Conservation (phyloP, 1,140 invertebrate genomes). For the Apolygus lucorum region DNA sequence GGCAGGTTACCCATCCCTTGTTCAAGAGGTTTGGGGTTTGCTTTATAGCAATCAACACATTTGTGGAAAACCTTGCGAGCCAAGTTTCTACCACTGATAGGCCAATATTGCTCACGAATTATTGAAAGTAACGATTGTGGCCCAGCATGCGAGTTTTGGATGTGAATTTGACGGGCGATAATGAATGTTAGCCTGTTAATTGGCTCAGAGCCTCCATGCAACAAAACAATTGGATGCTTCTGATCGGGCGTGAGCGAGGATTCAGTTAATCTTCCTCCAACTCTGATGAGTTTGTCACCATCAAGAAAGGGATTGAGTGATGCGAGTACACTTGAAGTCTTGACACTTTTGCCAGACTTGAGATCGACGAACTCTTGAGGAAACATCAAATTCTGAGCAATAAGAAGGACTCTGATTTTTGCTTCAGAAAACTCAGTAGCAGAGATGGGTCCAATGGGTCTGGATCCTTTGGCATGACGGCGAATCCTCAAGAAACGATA, state of each 20-base stretch:
- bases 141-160: conserved; percentile 36
- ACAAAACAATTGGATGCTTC: conserved; percentile 40
- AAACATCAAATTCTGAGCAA: neutral
- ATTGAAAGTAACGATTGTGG: conserved; percentile 22
- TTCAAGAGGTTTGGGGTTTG: conserved; percentile 8
- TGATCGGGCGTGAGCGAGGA: conserved; percentile 27
- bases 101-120: conserved; percentile 24
- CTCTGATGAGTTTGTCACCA: conserved; percentile 24
- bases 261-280: conserved; percentile 19
- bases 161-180: conserved; percentile 36
- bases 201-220: conserved; percentile 36
- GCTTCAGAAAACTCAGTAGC: neutral
- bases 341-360: neutral
- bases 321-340: neutral
- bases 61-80: conserved; percentile 15
- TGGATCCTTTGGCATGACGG: neutral
- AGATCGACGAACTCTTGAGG: neutral
- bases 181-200: conserved; percentile 31
- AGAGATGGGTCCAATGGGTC: neutral
- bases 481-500: neutral
- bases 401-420: neutral
- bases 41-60: conserved; percentile 27
- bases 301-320: conserved; percentile 19
- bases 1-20: conserved; percentile 31
- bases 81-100: conserved; percentile 10